Conservation (phyloP, 2,888 invertebrate genomes). For the Invenusta paracnida region DNA sequence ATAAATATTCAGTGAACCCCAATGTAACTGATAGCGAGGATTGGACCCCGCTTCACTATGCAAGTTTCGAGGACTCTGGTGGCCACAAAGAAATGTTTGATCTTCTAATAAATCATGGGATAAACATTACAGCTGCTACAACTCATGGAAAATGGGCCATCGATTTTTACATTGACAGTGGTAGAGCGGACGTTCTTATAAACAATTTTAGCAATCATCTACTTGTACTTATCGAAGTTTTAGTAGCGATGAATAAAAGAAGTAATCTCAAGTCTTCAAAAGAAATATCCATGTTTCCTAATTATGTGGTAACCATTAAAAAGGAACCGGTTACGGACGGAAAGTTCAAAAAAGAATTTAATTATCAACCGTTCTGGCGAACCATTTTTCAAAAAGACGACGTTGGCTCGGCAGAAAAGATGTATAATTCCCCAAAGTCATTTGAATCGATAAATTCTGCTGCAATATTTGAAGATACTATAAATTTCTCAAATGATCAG, state of each 20-base stretch:
- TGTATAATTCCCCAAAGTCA: background rate
- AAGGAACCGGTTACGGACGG: too few relatives aligned
- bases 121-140: slow-evolving; percentile 11
- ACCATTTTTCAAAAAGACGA: slow-evolving; percentile 37
- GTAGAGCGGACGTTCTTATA: slow-evolving; percentile 3
- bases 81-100: background rate
- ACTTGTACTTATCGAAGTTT: background rate
- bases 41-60: slow-evolving; percentile 38
- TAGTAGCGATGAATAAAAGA: background rate
- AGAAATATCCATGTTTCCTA: too few relatives aligned
- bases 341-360: too few relatives aligned
- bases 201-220: too few relatives aligned
- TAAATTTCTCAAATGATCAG: background rate
- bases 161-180: slow-evolving; percentile 1
- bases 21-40: background rate
- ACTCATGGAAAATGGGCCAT: background rate
- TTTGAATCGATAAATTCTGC: too few relatives aligned
- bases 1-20: background rate
- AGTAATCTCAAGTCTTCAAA: background rate
- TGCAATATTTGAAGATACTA: background rate
- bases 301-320: too few relatives aligned
- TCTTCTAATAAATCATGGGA: background rate
- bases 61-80: background rate
- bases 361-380: too few relatives aligned
- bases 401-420: slow-evolving; percentile 3